These are phyloP conservation scores for Cervus canadensis DNA, from an alignment of 2,113 vertebrate species.

Conservation along the genomic window DNA sequence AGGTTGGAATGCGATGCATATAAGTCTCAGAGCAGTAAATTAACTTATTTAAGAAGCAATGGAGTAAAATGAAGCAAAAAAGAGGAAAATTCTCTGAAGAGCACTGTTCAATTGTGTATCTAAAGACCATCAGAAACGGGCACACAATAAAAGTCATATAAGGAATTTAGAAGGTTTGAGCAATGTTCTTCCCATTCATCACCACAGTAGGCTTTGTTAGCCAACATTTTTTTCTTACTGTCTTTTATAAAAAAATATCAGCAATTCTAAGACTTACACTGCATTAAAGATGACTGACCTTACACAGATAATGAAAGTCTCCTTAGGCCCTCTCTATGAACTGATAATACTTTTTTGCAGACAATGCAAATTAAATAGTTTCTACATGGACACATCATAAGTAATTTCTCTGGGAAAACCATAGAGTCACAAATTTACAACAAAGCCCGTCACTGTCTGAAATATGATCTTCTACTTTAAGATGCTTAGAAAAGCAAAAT, in stretches of 20 bases:
- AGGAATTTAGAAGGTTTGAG: constrained; percentile 34
- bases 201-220: not conserved
- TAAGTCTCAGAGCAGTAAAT: constrained; percentile 38
- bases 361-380: not conserved
- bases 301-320: not conserved
- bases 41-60: constrained; percentile 40
- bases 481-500: not conserved
- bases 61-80: constrained; percentile 49
- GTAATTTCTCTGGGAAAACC: not conserved
- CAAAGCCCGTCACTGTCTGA: not conserved
- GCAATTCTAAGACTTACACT: not conserved
- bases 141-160: not conserved
- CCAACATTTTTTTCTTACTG: not conserved
- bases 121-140: constrained; percentile 11
- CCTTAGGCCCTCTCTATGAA: not conserved
- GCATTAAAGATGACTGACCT: not conserved
- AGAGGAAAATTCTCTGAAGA: not conserved
- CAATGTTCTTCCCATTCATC: not conserved
- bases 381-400: not conserved
- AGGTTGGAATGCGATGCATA: constrained; percentile 14
- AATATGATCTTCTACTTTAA: not conserved
- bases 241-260: not conserved
- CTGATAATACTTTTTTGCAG: not conserved
- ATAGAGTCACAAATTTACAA: not conserved
- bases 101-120: constrained; percentile 3